phyloP scores from a whole-genome alignment of 2,113 vertebrate species.

The Clarias batrachus region DNA sequence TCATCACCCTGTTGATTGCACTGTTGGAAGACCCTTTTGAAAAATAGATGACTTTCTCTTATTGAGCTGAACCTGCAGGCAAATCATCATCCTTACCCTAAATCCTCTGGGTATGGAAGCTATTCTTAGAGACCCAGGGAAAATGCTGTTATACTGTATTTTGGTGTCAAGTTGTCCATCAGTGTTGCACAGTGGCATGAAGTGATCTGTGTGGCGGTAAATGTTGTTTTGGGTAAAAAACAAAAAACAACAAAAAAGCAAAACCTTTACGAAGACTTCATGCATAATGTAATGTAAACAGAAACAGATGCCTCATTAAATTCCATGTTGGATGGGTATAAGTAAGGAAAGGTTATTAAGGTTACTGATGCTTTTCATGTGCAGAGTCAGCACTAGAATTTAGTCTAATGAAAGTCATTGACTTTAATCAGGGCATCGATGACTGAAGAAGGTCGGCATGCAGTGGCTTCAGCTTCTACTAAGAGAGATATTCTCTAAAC shows the following conservation, averaged over 20 bases:
- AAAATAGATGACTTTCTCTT: constrained; percentile 55
- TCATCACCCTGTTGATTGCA: constrained; percentile 44
- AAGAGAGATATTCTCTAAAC: constrained; percentile 19
- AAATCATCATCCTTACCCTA: constrained; percentile 45
- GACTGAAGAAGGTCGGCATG: not conserved
- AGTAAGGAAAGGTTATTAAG: not conserved
- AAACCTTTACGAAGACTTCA: not conserved
- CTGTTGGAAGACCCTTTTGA: constrained; percentile 43
- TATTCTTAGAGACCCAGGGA: constrained; percentile 44
- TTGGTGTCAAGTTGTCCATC: constrained; percentile 17
- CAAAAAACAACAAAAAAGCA: not conserved
- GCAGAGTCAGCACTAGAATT: constrained; percentile 28
- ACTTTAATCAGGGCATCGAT: constrained; percentile 43
- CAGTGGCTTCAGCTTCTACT: not conserved
- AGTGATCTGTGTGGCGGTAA: constrained; percentile 3
- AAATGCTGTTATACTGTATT: constrained; percentile 30
- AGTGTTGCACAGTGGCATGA: not conserved
- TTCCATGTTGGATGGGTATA: not conserved
- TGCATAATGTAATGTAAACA: not conserved
- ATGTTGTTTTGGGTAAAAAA: not conserved
- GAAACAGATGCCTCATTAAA: not conserved
- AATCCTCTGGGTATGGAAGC: constrained; percentile 30
- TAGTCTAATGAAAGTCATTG: constrained; percentile 41
- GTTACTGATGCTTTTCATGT: constrained; percentile 42
- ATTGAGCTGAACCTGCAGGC: constrained; percentile 53